Base-by-base conservation (phyloP, 2,797 vertebrate genomes). In the Phoxinus dragarum region DNA sequence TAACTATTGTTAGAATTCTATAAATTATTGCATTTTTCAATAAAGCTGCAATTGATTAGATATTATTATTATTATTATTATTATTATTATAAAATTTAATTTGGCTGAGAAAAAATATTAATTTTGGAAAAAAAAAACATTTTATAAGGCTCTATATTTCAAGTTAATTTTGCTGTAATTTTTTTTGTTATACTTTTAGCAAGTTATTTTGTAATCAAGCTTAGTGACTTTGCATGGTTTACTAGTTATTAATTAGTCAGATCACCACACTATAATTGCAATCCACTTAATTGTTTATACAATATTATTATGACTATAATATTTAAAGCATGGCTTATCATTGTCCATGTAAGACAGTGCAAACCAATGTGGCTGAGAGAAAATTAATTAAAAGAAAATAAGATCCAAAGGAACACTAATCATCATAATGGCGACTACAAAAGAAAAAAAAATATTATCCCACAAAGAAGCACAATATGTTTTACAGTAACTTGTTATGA, bases 341-440 rank as follows among this genome's bases (percentile, higher is more conserved):
- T 27, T 42, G 6, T 8, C 12, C 36, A 61, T 40, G 36, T 61
- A 77, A 61, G 5, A 56, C 6, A 10, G 36, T 61, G 36, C 12
- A 61, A 77, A 77, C 36, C 14, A 17, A 40, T 42, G 4, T 42
- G 54, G 36, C 54, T 61, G 75, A n/a, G 38, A 40, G 54, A 59
- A 77, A 77, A 61, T 27, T 77, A 61, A 77, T 77, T 19, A 61
- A 77, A 77, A 77, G 23, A 59, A 42, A 77, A 77, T 19, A 59
- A 77, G 1, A 77, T 40, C 74, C 74, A 40, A 27, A 40, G 2
- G 23, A 40, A 77, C 75, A 61, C 23, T 27, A 27, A 77, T 77
- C 36, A 77, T 14, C 1, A 4, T 42, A 77, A 42, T 42, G 36
- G 2, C 27, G 54, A 27, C 36, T 59, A 4, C 23, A 40, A 40